phyloP scores from a whole-genome alignment of 2,797 vertebrate genomes.

The Myotis daubentonii region DNA sequence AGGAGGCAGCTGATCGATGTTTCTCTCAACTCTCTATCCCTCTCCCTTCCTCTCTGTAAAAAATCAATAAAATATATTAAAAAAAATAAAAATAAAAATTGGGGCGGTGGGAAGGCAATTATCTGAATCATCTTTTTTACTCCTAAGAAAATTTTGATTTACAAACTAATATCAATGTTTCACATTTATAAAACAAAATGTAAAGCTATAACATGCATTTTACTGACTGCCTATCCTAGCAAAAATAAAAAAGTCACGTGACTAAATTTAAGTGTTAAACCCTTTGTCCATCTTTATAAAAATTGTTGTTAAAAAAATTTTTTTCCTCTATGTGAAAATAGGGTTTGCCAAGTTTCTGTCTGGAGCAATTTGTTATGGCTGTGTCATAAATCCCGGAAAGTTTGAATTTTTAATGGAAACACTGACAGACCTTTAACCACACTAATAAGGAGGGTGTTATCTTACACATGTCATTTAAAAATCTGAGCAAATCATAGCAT shows the following conservation, averaged over 20 bases:
- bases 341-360: constrained; percentile 85
- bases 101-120: not conserved
- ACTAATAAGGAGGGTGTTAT: constrained; percentile 82
- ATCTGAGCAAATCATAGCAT: constrained; percentile 80
- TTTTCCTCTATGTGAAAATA: constrained; percentile 76
- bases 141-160: constrained; percentile 51
- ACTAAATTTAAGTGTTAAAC: constrained; percentile 74
- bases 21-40: too few species aligned
- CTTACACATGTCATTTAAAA: constrained; percentile 81
- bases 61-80: too few species aligned
- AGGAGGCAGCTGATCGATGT: too few species aligned
- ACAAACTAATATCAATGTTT: not conserved
- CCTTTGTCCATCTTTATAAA: constrained; percentile 82
- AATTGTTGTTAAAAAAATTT: constrained; percentile 71
- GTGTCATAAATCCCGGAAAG: constrained; percentile 84
- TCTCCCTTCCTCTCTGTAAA: too few species aligned
- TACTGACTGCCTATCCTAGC: not conserved
- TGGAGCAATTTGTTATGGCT: constrained; percentile 84
- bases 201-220: not conserved
- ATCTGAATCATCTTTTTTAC: not conserved
- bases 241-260: constrained; percentile 44
- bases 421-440: constrained; percentile 83
- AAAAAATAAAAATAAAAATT: not conserved
- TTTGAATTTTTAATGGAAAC: constrained; percentile 85
- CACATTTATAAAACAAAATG: constrained; percentile 16